Evolutionary conservation across 53 echinoderm and acorn worm species (phyloP).

Genomic region (Mesocentrotus franciscanus): DNA sequence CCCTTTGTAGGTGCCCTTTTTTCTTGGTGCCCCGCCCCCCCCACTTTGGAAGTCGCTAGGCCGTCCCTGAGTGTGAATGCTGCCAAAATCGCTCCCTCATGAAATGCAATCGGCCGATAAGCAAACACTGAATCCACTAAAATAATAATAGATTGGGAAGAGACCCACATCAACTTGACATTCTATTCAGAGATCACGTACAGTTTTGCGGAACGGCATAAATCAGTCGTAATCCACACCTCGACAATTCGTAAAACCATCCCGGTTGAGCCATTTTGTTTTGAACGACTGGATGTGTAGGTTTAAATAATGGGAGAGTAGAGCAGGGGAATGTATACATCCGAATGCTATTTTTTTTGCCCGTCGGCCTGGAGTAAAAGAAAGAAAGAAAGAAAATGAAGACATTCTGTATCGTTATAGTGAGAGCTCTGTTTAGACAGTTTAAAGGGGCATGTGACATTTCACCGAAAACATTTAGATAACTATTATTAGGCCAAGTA

Average conservation of each 20-base stretch:
- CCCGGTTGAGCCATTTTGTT: conserved; percentile 31
- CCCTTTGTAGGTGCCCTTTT: no score
- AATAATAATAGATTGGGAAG: not conserved
- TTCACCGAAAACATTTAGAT: no score
- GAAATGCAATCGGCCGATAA: not conserved
- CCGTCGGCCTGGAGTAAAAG: not conserved
- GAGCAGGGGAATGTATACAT: not conserved
- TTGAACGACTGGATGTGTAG: not conserved
- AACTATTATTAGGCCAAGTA: no score
- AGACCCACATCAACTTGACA: conserved; percentile 7
- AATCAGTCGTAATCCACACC: conserved; percentile 24
- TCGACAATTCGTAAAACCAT: not conserved
- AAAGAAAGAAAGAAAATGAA: not conserved
- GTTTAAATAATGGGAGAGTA: not conserved
- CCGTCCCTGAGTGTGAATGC: not conserved
- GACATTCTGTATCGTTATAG: not conserved
- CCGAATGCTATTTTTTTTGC: not conserved
- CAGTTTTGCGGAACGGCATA: conserved; percentile 20
- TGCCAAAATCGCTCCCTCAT: not conserved
- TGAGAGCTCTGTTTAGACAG: not conserved
- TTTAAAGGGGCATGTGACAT: no score
- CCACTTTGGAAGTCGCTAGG: no score
- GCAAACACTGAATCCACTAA: not conserved
- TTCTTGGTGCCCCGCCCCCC: no score
- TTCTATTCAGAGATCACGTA: conserved; percentile 52